A percentile compares a stretch with the other conserved stretches of the same genome.
Evolutionary conservation across 35 echinoderm and acorn worm species (phyloP).

Genomic region (Apostichopus californicus): DNA sequence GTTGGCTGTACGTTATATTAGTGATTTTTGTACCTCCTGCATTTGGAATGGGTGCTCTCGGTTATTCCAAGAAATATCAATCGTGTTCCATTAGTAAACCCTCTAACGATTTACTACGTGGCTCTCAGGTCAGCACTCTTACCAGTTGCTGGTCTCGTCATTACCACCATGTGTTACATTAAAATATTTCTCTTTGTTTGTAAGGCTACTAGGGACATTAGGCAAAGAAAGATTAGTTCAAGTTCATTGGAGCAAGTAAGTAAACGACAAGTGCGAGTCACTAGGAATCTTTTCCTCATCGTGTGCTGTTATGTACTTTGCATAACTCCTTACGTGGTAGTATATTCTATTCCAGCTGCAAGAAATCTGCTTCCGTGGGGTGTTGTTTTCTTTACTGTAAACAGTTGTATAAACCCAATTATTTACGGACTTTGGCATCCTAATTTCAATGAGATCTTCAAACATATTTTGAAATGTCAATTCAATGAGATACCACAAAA

Average conservation of each 20-base stretch:
- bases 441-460: background rate
- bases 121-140: background rate
- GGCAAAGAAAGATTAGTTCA: no score
- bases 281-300: constrained; percentile 18
- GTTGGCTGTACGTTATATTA: constrained; percentile 11
- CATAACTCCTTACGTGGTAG: constrained; percentile 6
- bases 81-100: background rate
- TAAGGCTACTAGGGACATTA: background rate
- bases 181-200: background rate
- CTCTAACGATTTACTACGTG: background rate
- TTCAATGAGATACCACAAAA: background rate
- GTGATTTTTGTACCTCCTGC: background rate
- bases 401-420: background rate
- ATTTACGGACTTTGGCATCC: constrained; percentile 6
- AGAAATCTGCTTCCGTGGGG: no score
- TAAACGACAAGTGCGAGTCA: background rate
- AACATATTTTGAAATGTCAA: background rate
- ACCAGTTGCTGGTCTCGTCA: background rate
- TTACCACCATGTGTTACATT: background rate
- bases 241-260: background rate
- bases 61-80: background rate
- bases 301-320: constrained; percentile 5
- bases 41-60: background rate
- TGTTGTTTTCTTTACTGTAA: no score
- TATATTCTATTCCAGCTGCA: background rate